Evolutionary conservation across 2,797 vertebrate genomes (phyloP).

Genomic region (Melanotaenia trifasciata): DNA sequence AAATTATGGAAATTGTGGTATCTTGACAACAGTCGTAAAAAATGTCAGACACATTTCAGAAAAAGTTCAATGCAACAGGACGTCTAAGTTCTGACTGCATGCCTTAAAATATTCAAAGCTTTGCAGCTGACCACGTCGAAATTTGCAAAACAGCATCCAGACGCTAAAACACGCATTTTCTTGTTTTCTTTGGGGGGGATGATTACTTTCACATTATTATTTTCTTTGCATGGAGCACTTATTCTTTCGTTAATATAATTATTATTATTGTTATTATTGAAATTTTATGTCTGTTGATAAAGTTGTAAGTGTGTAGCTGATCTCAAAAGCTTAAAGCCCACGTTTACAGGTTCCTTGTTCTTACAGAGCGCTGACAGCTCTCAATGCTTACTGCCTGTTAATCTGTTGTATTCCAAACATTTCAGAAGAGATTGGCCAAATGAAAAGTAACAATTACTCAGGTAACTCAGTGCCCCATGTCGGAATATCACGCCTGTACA

Average conservation of each 20-base stretch:
- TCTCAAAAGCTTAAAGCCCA: conserved; percentile 63
- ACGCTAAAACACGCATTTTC: conserved; percentile 74
- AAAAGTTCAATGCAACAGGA: conserved; percentile 70
- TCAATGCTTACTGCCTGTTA: conserved; percentile 73
- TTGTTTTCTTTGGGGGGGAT: conserved; percentile 32
- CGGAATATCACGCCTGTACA: conserved; percentile 79
- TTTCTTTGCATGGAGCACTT: conserved; percentile 87
- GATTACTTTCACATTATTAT: conserved; percentile 53
- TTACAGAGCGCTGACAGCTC: conserved; percentile 72
- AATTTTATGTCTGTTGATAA: conserved; percentile 67
- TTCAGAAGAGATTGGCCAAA: conserved; percentile 79
- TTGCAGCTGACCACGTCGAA: conserved; percentile 72
- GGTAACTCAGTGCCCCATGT: conserved; percentile 85
- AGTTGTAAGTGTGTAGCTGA: conserved; percentile 65
- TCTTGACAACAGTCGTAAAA: conserved; percentile 57
- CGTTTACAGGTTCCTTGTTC: conserved; percentile 79
- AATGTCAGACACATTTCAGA: conserved; percentile 59
- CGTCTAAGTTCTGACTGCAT: conserved; percentile 73
- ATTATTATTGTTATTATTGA: conserved; percentile 54
- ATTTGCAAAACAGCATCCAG: conserved; percentile 70
- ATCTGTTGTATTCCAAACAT: conserved; percentile 66
- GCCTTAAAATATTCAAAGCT: conserved; percentile 74
- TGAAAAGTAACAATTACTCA: conserved; percentile 85
- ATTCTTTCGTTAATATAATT: conserved; percentile 75
- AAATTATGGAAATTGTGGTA: conserved; percentile 59